phyloP scores from a whole-genome alignment of 2,888 invertebrate genomes.

The Deilephila elpenor region DNA sequence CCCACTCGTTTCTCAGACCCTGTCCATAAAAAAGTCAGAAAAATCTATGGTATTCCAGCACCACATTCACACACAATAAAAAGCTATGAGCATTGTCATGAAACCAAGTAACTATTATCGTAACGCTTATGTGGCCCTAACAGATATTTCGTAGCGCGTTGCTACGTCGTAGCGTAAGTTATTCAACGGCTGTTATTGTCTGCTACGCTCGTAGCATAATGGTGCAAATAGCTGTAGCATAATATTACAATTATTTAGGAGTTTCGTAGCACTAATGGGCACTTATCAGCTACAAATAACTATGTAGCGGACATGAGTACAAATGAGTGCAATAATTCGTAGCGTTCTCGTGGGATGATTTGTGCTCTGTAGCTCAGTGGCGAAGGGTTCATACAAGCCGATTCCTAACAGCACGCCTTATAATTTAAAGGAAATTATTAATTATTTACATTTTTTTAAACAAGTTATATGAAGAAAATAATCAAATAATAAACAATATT shows the following conservation, averaged over 20 bases:
- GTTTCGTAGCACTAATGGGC: background rate
- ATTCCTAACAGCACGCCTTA: too few relatives aligned
- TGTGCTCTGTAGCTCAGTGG: background rate
- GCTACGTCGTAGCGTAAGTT: constrained; percentile 20
- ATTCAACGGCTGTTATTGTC: constrained; percentile 12
- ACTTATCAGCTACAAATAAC: background rate
- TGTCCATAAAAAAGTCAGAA: too few relatives aligned
- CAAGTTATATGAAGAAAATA: too few relatives aligned
- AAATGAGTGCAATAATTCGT: background rate
- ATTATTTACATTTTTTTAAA: too few relatives aligned
- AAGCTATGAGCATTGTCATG: background rate
- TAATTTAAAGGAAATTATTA: too few relatives aligned
- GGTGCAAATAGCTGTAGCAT: constrained; percentile 1
- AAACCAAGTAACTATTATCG: background rate
- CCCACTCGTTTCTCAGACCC: too few relatives aligned
- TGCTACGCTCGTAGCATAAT: constrained; percentile 9
- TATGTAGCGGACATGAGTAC: background rate
- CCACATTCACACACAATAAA: constrained; percentile 3
- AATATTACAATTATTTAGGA: background rate
- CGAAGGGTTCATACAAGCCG: too few relatives aligned
- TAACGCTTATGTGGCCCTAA: background rate
- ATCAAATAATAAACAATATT: too few relatives aligned
- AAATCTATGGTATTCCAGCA: background rate
- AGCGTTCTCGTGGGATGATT: background rate
- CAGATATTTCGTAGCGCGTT: background rate